phyloP scores from a whole-genome alignment of 2,888 invertebrate species.

The Hyppa rectilinea region DNA sequence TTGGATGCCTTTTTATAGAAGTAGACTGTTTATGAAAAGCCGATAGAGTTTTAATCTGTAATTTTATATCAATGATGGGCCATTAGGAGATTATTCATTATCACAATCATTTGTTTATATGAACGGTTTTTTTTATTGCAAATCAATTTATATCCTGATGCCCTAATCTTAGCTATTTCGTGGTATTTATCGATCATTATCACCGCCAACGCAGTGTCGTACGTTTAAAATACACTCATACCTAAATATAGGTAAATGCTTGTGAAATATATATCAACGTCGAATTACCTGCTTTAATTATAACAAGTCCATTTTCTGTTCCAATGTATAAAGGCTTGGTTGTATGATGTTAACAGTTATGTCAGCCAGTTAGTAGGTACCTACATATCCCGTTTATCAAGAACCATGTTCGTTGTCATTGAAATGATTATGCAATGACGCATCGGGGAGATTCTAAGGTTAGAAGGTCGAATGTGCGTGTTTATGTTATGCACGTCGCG shows the following conservation, averaged over 20 bases:
- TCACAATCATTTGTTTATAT: constrained; percentile 4
- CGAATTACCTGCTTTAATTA: constrained; percentile 15
- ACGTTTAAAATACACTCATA: constrained; percentile 7
- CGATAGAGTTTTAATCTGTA: constrained; percentile 25
- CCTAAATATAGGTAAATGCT: constrained; percentile 8
- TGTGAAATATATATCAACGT: constrained; percentile 19
- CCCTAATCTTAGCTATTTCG: constrained; percentile 17
- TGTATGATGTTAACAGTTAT: constrained; percentile 1
- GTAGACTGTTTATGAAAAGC: background rate
- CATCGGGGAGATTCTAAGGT: constrained; percentile 49
- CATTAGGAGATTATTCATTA: constrained; percentile 18
- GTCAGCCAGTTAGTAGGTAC: background rate
- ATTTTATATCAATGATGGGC: constrained; percentile 1
- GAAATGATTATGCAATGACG: constrained; percentile 44
- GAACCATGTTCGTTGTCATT: constrained; percentile 11
- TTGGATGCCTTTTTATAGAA: constrained; percentile 26
- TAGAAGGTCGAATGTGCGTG: constrained; percentile 47
- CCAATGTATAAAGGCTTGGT: constrained; percentile 4
- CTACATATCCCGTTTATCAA: constrained; percentile 5
- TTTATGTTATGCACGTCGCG: constrained; percentile 50
- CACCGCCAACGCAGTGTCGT: constrained; percentile 4
- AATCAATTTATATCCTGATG: constrained; percentile 27
- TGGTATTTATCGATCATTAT: constrained; percentile 28
- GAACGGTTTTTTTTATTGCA: constrained; percentile 5
- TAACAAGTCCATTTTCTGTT: constrained; percentile 8